A percentile compares a stretch with the other conserved stretches of the same genome.
Conservation (phyloP, 2,113 vertebrate species). For the Microcebus ravelobensis region DNA sequence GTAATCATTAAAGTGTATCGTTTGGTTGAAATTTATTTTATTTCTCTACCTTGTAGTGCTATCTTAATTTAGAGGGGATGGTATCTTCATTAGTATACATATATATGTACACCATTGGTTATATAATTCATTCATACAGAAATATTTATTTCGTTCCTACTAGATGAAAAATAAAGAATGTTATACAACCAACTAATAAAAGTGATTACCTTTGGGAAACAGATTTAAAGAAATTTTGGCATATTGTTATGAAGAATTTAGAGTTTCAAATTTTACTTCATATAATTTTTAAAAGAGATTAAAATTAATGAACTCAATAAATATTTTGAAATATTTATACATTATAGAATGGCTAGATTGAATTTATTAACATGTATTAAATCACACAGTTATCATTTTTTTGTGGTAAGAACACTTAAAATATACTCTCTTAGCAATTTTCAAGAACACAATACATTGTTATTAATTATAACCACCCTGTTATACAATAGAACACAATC, state of each 20-base stretch:
- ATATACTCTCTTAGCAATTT: background rate
- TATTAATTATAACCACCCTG: background rate
- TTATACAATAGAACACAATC: background rate
- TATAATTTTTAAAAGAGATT: background rate
- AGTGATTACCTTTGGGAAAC: background rate
- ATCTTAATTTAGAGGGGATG: background rate
- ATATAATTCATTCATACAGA: background rate
- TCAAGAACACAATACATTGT: background rate
- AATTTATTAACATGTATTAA: background rate
- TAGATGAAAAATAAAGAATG: background rate
- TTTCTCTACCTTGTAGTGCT: background rate
- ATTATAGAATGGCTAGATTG: background rate
- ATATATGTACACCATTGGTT: background rate
- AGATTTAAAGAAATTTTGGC: background rate
- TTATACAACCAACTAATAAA: background rate
- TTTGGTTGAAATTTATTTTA: background rate
- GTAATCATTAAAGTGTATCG: background rate
- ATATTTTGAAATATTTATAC: background rate
- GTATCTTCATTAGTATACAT: background rate
- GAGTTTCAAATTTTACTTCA: background rate
- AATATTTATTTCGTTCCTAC: background rate
- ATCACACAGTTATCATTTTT: background rate
- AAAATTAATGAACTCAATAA: background rate
- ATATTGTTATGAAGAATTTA: background rate
- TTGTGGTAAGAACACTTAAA: background rate